Conservation (phyloP, 2,888 invertebrate genomes). For the Pherbina coryleti region DNA sequence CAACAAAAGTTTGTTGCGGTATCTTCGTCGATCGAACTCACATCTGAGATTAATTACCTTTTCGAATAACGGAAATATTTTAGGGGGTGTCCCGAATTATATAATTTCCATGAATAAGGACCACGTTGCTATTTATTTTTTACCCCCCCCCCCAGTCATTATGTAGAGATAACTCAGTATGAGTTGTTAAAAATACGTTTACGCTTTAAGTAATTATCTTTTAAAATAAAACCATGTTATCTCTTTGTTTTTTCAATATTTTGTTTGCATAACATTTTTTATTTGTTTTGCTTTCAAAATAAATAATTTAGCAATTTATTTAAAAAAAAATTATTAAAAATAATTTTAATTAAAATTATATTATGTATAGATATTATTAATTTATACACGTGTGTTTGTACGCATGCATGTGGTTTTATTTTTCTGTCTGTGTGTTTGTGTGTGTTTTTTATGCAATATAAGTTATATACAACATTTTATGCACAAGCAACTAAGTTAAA, state of each 20-base stretch:
- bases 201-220: too few relatives aligned
- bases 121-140: too few relatives aligned
- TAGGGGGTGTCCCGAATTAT: too few relatives aligned
- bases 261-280: constrained; percentile 24
- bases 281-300: constrained; percentile 26
- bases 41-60: too few relatives aligned
- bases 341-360: neutral
- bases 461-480: constrained; percentile 31
- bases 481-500: constrained; percentile 8
- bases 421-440: constrained; percentile 18
- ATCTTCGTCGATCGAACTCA: too few relatives aligned
- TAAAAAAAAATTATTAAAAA: constrained; percentile 12
- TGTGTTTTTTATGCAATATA: constrained; percentile 31
- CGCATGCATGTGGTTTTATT: neutral
- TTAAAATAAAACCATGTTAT: constrained; percentile 13
- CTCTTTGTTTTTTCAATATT: constrained; percentile 9
- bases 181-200: too few relatives aligned
- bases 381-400: neutral
- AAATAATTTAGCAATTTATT: constrained; percentile 21
- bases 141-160: too few relatives aligned
- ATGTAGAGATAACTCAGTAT: too few relatives aligned
- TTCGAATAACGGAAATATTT: too few relatives aligned
- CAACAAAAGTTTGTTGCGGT: too few relatives aligned
- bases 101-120: too few relatives aligned
- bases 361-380: neutral